Evolutionary conservation across 2,888 invertebrate genomes (phyloP).

Genomic region (Orthonychiurus folsomi): DNA sequence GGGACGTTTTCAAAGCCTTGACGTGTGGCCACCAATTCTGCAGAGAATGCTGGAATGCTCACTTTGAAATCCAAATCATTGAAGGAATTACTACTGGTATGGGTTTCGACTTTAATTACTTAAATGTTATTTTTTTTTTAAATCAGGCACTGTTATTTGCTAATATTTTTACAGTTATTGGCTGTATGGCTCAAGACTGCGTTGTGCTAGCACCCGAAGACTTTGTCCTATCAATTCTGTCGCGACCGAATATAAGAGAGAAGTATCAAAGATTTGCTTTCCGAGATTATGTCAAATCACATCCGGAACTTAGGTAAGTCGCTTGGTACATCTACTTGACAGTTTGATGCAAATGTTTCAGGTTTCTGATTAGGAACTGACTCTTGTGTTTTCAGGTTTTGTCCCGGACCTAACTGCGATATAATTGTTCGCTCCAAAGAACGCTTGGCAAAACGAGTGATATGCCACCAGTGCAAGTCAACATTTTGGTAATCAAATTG

Average conservation of each 20-base stretch:
- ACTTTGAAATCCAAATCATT: slow-evolving; percentile 91
- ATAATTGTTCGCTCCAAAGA: slow-evolving; percentile 77
- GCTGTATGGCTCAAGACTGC: slow-evolving; percentile 95
- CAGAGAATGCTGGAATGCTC: slow-evolving; percentile 90
- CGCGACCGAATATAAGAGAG: slow-evolving; percentile 71
- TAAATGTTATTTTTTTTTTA: not conserved
- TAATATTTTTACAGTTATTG: slow-evolving; percentile 59
- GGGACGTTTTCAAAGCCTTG: slow-evolving; percentile 66
- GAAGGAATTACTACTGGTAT: slow-evolving; percentile 65
- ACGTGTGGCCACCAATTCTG: slow-evolving; percentile 91
- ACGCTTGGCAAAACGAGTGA: slow-evolving; percentile 71
- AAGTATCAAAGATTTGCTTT: slow-evolving; percentile 94
- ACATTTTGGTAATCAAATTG: slow-evolving; percentile 68
- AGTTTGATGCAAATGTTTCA: not conserved
- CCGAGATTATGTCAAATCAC: slow-evolving; percentile 89
- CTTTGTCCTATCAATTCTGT: slow-evolving; percentile 77
- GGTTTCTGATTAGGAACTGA: not conserved
- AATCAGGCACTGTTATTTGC: slow-evolving; percentile 3
- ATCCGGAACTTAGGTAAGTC: slow-evolving; percentile 58
- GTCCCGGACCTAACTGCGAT: slow-evolving; percentile 93
- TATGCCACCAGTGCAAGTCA: slow-evolving; percentile 79
- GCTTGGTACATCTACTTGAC: not conserved
- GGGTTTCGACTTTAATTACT: slow-evolving; percentile 10
- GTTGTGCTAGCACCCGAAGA: slow-evolving; percentile 92
- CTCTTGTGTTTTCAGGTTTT: slow-evolving; percentile 56